Base-by-base conservation (phyloP, 2,797 vertebrate species). In the Smutsia temminckii region DNA sequence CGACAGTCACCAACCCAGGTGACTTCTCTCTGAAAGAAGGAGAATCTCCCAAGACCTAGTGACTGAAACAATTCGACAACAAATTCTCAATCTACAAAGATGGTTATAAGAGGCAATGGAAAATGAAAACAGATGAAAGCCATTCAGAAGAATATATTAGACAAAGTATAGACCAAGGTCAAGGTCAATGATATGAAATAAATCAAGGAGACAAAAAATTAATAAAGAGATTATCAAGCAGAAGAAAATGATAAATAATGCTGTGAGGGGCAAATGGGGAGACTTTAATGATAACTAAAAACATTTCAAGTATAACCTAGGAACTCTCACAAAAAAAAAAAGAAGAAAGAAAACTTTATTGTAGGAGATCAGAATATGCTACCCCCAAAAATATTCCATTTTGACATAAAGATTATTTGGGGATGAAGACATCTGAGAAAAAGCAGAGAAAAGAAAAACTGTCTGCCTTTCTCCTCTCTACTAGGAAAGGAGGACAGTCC, bases 121-220 rank as follows among this genome's bases (percentile, higher is more conserved):
- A 89, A 94, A 89, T 8, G 86, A 94, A 83, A 89, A 55, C 68
- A 84, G 59, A 57, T 40, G n/a, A 93, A 83, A 93, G 40, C 20
- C 59, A 83, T 81, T 40, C 37, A 81, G 69, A 79, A 8, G n/a
- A 93, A 75, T 57, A 25, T 49, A 40, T 32, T 23, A 88, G 57
- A 79, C 53, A 80, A 18, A 74, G 32, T 25, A 49, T 2, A 51
- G 32, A 83, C 10, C 51, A 17, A 75, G 25, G n/a, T 51, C 59
- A 40, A 85, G 27, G 27, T 68, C 75, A 83, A 77, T n/a, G 34
- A 51, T 1, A 2, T 51, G 51, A 89, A 75, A 59, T 20, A 75
- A 83, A 75, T 51, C 61, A 75, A 68, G 25, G n/a, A 49, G 5
- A 68, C 8, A 27, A 75, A 83, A 64, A 89, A 59, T n/a, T 64